phyloP scores from a whole-genome alignment of 2,888 invertebrate species.

The Metalampra italica region DNA sequence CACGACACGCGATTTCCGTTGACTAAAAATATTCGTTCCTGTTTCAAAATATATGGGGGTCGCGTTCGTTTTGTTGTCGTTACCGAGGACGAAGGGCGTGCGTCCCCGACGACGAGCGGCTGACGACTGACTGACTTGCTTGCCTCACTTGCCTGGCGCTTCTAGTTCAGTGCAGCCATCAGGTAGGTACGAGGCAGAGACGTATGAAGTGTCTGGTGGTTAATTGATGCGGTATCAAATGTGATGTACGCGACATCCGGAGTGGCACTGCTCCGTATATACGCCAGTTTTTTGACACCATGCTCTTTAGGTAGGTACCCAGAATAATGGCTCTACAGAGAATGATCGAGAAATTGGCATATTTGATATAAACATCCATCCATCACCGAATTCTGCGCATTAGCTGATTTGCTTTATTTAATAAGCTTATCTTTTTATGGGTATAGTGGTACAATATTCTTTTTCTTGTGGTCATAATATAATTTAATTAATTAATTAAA shows the following conservation, averaged over 20 bases:
- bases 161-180: slow-evolving; percentile 35
- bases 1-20: slow-evolving; percentile 52
- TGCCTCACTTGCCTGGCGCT: not conserved
- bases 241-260: slow-evolving; percentile 8
- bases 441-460: too few relatives aligned
- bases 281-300: too few relatives aligned
- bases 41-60: slow-evolving; percentile 53
- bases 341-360: not conserved
- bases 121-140: slow-evolving; percentile 47
- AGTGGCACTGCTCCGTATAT: too few relatives aligned
- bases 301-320: not conserved
- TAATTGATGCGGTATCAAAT: slow-evolving; percentile 45
- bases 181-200: slow-evolving; percentile 51
- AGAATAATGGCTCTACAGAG: too few relatives aligned
- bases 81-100: slow-evolving; percentile 50
- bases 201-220: slow-evolving; percentile 33
- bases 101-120: slow-evolving; percentile 50
- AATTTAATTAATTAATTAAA: too few relatives aligned
- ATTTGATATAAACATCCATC: too few relatives aligned
- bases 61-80: slow-evolving; percentile 29
- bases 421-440: too few relatives aligned
- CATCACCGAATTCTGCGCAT: too few relatives aligned
- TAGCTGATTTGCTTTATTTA: too few relatives aligned
- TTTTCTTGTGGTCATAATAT: too few relatives aligned
- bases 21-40: slow-evolving; percentile 53